Base-by-base conservation (phyloP, 2,113 vertebrate genomes). In the Corynorhinus townsendii region DNA sequence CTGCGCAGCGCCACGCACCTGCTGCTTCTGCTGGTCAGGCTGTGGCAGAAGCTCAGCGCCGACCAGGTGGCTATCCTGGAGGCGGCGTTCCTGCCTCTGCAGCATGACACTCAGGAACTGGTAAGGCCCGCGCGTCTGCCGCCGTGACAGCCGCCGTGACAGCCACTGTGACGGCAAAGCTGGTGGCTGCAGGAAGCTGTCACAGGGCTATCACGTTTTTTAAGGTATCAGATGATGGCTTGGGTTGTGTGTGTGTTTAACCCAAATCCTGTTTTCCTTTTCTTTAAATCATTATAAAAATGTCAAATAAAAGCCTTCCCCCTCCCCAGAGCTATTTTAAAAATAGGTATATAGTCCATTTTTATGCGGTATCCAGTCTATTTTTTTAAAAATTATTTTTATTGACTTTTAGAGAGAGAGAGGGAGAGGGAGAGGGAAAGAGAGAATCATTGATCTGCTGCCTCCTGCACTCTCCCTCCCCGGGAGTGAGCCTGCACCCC, bases 21-120 rank as follows among this genome's bases (percentile, higher is more conserved):
- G 90, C 95, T 99, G 93, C 98, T 99, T 94, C 97, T 99, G 95
- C 98, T 99, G 94, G 97, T 99, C 47, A 98, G 99, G 30, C 98
- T 99, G 97, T 99, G 99, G 99, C 99, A 99, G 97, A 98, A 99
- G 94, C 98, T 99, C 66, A 98, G 96, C 47, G 0, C 97, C 0
- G 99, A 99, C 82, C 99, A 99, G 98, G 97, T 98, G 0, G 95
- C 95, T 96, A 98, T 99, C 97, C 98, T 99, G 97, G 99, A 99
- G 98, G 99, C 99, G 33, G 98, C 99, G 0, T 98, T 99, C 96
- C 98, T 99, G 95, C 99, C 99, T 0, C 98, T 99, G 91, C 98
- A 98, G 92, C 98, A 99, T 93, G 99, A 99, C 96, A 98, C 98
- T 0, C 99, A 99, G 3, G 99, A 99, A 75, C 96, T 99, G 99